Evolutionary conservation across 2,888 invertebrate genomes (phyloP), one percentile per base, ranked within the genome.

Genomic region (Drosophila kuntzei): DNA sequence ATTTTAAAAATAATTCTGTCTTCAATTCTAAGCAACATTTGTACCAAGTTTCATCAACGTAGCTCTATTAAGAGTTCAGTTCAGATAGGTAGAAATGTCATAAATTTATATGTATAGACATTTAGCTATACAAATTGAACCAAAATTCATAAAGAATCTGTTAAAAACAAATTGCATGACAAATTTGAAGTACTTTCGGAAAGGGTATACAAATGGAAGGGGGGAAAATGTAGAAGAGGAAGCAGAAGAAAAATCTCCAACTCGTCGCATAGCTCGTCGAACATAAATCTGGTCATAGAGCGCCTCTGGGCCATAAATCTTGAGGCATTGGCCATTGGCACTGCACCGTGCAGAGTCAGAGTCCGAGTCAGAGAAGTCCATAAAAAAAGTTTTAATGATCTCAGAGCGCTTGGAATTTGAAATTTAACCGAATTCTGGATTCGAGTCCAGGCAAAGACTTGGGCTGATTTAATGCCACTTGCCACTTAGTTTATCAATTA

Each of bases 401-500:
- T 66, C 20, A 32, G 22, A 20, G 29, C 20, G 49, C 37, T 50
- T 44, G 67, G 69, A 67, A 63, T 68, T 83, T 34, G 11, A 37
- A 59, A 27, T 41, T 22, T 22, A 2, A 46, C 29, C 16, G 14
- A 67, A 43, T 65, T 41, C 37, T 37, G 32, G 25, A 58, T 14
- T 46, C 25, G n/a, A 25, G 36, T 55, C 12, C 7, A 7, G 37
- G 0, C 9, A n/a, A 16, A 16, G 59, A 25, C 39, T 12, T 43
- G 34, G 47, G 64, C 47, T 66, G 53, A 54, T 70, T 85, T 83
- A 65, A 80, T 80, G 72, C 72, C 89, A 88, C 88, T 83, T 88
- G 88, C 70, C 27, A 87, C 84, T 89, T 89, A 76, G 87, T 82
- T 87, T 89, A 85, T 85, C 84, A 87, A 79, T 87, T 84, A 89